Evolutionary conservation across 2,113 vertebrate genomes (phyloP), one percentile per base, ranked within the genome.

Genomic region (Hippolais icterina): DNA sequence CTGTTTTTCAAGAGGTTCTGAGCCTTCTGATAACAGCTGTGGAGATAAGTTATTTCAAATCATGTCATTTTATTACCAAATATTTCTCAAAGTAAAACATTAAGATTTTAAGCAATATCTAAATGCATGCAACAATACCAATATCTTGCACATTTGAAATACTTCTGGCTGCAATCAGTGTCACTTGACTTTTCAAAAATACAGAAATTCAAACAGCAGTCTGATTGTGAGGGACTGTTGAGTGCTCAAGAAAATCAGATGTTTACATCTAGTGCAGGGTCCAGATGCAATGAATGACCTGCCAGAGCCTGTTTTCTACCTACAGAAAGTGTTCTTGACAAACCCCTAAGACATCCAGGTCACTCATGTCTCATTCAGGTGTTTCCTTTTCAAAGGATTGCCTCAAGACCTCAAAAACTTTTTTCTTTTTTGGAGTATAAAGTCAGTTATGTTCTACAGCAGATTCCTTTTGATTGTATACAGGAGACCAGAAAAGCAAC

Each of bases 1-100:
- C 92, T 99, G 99, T 60, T 98, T 98, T 57, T 99, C 99, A 57
- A 99, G 96, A 27, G 98, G 98, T 86, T 98, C 98, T 70, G 98
- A 98, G 15, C 99, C 99, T 64, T 99, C 98, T 41, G 99, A 99
- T 29, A 98, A 94, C 46, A 99, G 98, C 99, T 99, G 95, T 52
- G 76, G 84, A 86, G 49, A 93, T 12, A 93, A 97, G 44, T 75
- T 63, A 87, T 82, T 95, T 88, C 28, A 65, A 86, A 81, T 93
- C 13, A 79, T 63, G 65, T 68, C 6, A 84, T 49, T 89, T 83
- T 46, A 77, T 70, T 93, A 79, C 22, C 33, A 54, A 22, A 10
- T 82, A 56, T 64, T 87, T 77, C 28, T 47, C 49, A 61, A 75
- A 93, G 18, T 47, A 80, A 95, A 94, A 50, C 15, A 53, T n/a